phyloP scores from a whole-genome alignment of 2,888 invertebrate genomes.

The Mesochorus sp. region DNA sequence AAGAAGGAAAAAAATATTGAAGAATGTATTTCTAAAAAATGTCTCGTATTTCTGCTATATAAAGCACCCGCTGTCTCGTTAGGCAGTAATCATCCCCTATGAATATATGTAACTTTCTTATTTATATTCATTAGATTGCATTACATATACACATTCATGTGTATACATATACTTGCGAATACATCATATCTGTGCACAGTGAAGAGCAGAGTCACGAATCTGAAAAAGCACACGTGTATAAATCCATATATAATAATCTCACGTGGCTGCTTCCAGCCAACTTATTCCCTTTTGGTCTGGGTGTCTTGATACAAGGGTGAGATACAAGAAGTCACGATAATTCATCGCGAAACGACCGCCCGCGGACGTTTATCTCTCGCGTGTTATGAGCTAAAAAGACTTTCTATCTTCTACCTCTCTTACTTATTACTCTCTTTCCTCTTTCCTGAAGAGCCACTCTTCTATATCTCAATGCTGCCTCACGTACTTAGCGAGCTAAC shows the following conservation, averaged over 20 bases:
- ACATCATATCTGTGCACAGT: constrained; percentile 16
- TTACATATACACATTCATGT: too few relatives aligned
- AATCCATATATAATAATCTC: constrained; percentile 60
- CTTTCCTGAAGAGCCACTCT: constrained; percentile 43
- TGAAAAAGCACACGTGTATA: neutral
- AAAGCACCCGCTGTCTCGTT: too few relatives aligned
- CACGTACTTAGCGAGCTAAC: constrained; percentile 55
- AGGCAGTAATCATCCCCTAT: too few relatives aligned
- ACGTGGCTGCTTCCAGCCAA: constrained; percentile 57
- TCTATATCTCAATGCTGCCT: constrained; percentile 61
- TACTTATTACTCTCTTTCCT: constrained; percentile 37
- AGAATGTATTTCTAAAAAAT: too few relatives aligned
- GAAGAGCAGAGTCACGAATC: constrained; percentile 31
- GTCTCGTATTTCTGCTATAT: too few relatives aligned
- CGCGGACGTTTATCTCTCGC: constrained; percentile 76
- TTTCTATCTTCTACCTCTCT: constrained; percentile 42
- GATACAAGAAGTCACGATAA: constrained; percentile 72
- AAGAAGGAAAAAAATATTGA: too few relatives aligned
- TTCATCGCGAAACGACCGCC: constrained; percentile 76
- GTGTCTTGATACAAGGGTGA: constrained; percentile 70
- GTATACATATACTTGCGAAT: constrained; percentile 26
- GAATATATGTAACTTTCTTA: too few relatives aligned
- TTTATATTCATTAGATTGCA: too few relatives aligned
- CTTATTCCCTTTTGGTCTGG: constrained; percentile 62
- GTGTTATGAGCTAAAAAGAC: constrained; percentile 66